These are phyloP conservation scores for Bibio marci DNA, from an alignment of 2,888 invertebrate genomes.

Conservation along the genomic window DNA sequence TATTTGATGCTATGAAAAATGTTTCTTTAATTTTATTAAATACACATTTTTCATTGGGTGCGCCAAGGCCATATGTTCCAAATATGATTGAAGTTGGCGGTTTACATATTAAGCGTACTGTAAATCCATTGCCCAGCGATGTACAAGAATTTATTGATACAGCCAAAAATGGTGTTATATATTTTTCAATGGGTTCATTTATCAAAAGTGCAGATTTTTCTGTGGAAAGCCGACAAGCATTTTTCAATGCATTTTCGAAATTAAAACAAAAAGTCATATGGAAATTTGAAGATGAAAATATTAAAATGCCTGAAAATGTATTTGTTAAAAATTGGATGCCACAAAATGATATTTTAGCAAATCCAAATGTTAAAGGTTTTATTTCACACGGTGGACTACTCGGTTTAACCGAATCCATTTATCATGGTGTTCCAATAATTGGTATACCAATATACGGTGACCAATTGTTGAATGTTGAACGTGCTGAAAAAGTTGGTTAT, in stretches of 20 bases:
- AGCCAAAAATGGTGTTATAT: conserved; percentile 19
- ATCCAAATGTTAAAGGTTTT: conserved; percentile 31
- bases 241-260: conserved; percentile 3
- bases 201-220: conserved; percentile 4
- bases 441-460: conserved; percentile 27
- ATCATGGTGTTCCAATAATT: conserved; percentile 27
- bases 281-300: conserved; percentile 10
- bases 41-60: conserved; percentile 22
- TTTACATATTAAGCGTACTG: conserved; percentile 23
- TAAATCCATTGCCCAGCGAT: conserved; percentile 19
- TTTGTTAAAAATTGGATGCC: conserved; percentile 25
- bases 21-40: conserved; percentile 21
- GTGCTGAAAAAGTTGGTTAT: conserved; percentile 12
- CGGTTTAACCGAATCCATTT: conserved; percentile 30
- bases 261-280: conserved; percentile 9
- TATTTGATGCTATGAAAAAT: conserved; percentile 10
- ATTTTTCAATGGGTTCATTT: conserved; percentile 21
- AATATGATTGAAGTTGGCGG: conserved; percentile 29
- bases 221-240: background rate
- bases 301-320: conserved; percentile 15
- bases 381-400: conserved; percentile 36
- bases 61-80: conserved; percentile 23
- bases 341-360: conserved; percentile 26
- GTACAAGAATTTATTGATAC: conserved; percentile 17
- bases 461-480: conserved; percentile 18